These are phyloP conservation scores for Pinctada fucata DNA, from an alignment of 2,888 invertebrate genomes.

Conservation along the genomic window DNA sequence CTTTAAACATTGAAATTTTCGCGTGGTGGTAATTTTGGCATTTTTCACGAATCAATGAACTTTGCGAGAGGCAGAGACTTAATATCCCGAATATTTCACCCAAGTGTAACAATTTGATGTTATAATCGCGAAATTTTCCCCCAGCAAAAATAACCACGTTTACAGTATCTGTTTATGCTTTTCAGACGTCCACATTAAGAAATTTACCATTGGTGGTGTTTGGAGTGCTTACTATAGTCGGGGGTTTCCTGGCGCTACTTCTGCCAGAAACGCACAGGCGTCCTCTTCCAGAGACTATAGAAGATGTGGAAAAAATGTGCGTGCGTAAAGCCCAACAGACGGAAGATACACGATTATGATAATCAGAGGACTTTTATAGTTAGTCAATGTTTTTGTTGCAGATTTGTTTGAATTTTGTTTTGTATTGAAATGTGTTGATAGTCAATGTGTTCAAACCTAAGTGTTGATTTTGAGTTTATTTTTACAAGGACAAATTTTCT, in stretches of 20 bases:
- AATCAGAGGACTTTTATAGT: background rate
- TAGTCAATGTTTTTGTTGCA: background rate
- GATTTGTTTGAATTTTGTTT: background rate
- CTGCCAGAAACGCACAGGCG: constrained; percentile 65
- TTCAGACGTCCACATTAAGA: constrained; percentile 58
- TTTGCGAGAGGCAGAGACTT: no score
- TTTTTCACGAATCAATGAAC: no score
- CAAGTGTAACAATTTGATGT: no score
- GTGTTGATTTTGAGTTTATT: no score
- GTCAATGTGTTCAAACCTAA: no score
- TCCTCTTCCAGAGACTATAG: constrained; percentile 63
- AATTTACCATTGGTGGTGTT: constrained; percentile 62
- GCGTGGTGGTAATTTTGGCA: no score
- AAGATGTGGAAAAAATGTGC: constrained; percentile 47
- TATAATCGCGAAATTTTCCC: no score
- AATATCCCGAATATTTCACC: no score
- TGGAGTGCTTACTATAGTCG: constrained; percentile 60
- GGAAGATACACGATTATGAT: constrained; percentile 11
- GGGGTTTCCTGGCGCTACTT: constrained; percentile 52
- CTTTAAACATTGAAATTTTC: no score
- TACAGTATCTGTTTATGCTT: background rate
- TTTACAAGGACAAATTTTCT: no score
- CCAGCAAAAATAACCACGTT: no score
- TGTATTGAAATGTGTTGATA: no score
- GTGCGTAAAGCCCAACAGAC: background rate